These are phyloP conservation scores for Meles meles DNA, from an alignment of 2,113 vertebrate genomes.

Conservation along the genomic window DNA sequence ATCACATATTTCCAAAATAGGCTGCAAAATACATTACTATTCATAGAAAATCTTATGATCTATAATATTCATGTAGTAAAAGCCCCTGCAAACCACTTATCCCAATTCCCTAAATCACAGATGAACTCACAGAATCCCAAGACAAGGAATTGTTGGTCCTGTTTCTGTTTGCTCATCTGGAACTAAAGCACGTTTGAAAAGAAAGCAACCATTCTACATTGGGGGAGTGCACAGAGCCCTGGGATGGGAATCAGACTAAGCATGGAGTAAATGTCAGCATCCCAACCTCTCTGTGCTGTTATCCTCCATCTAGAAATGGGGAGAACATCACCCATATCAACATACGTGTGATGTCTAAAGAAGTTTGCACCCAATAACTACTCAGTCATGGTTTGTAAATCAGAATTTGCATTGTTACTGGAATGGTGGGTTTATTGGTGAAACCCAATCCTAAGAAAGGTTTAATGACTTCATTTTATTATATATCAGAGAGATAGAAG, in stretches of 20 bases:
- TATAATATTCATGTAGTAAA: background rate
- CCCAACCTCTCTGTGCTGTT: background rate
- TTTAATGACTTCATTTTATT: background rate
- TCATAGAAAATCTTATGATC: background rate
- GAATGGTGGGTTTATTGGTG: background rate
- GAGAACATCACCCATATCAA: background rate
- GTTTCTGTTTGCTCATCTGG: background rate
- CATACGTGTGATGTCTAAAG: background rate
- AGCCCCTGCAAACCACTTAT: background rate
- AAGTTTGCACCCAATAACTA: background rate
- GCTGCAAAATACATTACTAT: background rate
- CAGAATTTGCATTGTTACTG: background rate
- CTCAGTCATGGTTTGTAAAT: background rate
- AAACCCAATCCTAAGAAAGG: background rate
- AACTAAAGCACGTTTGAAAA: background rate
- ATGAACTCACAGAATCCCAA: background rate
- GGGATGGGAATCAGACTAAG: background rate
- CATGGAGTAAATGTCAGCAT: background rate
- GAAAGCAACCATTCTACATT: background rate
- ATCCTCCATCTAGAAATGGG: background rate
- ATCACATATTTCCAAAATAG: background rate
- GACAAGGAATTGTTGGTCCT: no score
- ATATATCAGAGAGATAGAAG: background rate
- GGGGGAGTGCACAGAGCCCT: background rate
- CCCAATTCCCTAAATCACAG: background rate